Base-by-base conservation (phyloP, 2,113 vertebrate genomes). In the Myiozetetes cayanensis region DNA sequence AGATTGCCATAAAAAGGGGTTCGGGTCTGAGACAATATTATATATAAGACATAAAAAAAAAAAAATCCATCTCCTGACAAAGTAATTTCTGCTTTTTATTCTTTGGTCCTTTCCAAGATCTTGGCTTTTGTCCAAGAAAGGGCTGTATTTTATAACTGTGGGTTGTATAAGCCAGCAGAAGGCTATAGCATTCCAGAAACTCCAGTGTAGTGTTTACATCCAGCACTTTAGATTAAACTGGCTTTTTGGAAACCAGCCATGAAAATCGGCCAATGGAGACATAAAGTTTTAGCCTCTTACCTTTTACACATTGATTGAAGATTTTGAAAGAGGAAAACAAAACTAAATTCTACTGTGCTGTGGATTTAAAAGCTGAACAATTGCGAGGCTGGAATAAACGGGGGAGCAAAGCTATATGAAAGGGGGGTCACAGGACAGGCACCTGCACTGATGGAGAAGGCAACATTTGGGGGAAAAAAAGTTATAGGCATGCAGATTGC, bases 11-110 rank as follows among this genome's bases (percentile, higher is more conserved):
- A 58, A 72, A 86, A 85, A 58, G 24, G 31, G n/a, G 33, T 13
- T 89, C 72, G 79, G 33, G 11, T 79, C 39, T 58, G 67, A 84
- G 55, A 74, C 0, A 2, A 10, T 87, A 65, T 79, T 96, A 90
- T 80, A 37, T 3, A 8, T 50, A 3, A 55, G 24, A 35, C 46
- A 77, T 66, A 59, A 30, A 87, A 89, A 88, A 27, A 50, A 88
- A 49, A 61, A 59, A 71, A 25, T 65, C 55, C 30, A 59, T 90
- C 74, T 83, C 55, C 82, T 41, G 68, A 53, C 67, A 91, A 88
- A 92, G 22, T 90, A 35, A 62, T 79, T 93, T 87, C 75, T 93
- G 63, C 37, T 67, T 90, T 83, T 94, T 81, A 61, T 85, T 91
- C 39, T 93, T 90, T 71, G 63, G 35, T 90, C 43, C 27, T 78